Evolutionary conservation across 2,888 invertebrate genomes (phyloP), one percentile per base, ranked within the genome.

Genomic region (Eucera pruinosa): DNA sequence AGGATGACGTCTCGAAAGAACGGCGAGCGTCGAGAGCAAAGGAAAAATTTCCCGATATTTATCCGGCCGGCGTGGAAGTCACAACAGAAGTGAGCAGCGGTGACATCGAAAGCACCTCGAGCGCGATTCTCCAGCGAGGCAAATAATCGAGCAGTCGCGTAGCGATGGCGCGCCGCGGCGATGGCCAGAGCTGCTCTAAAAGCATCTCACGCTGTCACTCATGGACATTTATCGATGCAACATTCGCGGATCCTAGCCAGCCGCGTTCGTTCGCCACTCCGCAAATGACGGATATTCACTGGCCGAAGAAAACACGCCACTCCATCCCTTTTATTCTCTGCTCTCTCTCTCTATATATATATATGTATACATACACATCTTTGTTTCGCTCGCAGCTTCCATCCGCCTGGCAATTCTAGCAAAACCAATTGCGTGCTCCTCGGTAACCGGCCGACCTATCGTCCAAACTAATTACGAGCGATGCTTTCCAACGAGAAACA

Each of bases 211-310:
- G 61, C 43, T 48, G 54, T 58, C 57, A 43, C 18, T 64, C 71
- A 69, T 52, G 60, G 76, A 80, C 80, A 61, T 81, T 81, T 80
- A 80, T 80, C 55, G 81, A 81, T 66, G 64, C 61, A 80, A 81
- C 75, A 69, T 76, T 73, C 65, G 68, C 23, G 70, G 57, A 72
- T 73, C 68, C 55, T 54, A 67, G 52, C 79, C 33, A 52, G 20
- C 57, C 54, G 15, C 39, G 47, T 43, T 33, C 60, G 70, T 75
- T 67, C 74, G 74, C 74, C 67, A 57, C 36, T 64, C 41, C 48
- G 6, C 66, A 57, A n/a, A 62, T 55, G 43, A 67, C 54, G 67
- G 23, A 66, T 41, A 69, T 66, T 47, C 57, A n/a, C 50, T 41
- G 36, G n/a, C 52, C 57, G 69, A 70, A 62, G 68, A 45, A 75